phyloP scores from a whole-genome alignment of 2,888 invertebrate species.

The Peribatodes rhomboidaria region DNA sequence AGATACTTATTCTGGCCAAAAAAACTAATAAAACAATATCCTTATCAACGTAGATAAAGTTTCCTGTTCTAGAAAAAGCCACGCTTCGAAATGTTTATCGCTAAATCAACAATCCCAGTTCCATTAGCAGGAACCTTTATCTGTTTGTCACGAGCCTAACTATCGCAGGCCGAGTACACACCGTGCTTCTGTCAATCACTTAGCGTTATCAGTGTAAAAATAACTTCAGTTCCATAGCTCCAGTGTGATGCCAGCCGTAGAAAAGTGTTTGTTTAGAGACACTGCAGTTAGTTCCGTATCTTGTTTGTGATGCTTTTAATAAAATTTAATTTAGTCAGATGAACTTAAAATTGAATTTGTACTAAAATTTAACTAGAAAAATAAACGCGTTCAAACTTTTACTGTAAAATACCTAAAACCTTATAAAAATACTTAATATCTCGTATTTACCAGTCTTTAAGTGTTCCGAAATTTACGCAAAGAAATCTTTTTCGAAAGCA shows the following conservation, averaged over 20 bases:
- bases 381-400: too few species aligned
- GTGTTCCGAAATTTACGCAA: neutral
- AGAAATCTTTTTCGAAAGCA: neutral
- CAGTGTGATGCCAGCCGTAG: slow-evolving; percentile 56
- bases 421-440: too few species aligned
- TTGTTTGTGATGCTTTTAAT: neutral
- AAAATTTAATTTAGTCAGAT: neutral
- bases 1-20: too few species aligned
- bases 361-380: too few species aligned
- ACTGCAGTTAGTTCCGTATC: neutral
- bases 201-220: slow-evolving; percentile 51
- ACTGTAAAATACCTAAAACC: too few species aligned
- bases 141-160: slow-evolving; percentile 69
- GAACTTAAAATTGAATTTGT: neutral
- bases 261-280: slow-evolving; percentile 36
- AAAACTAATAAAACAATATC: slow-evolving; percentile 40
- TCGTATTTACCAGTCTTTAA: too few species aligned
- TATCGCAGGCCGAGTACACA: slow-evolving; percentile 56
- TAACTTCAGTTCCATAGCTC: slow-evolving; percentile 43
- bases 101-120: slow-evolving; percentile 48
- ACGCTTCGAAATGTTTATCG: slow-evolving; percentile 67
- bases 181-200: slow-evolving; percentile 56
- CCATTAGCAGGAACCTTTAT: slow-evolving; percentile 73
- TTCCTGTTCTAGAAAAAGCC: slow-evolving; percentile 59
- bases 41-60: slow-evolving; percentile 65